These are phyloP conservation scores for Coelinius sp. DNA, from an alignment of 2,888 invertebrate species.

Conservation along the genomic window DNA sequence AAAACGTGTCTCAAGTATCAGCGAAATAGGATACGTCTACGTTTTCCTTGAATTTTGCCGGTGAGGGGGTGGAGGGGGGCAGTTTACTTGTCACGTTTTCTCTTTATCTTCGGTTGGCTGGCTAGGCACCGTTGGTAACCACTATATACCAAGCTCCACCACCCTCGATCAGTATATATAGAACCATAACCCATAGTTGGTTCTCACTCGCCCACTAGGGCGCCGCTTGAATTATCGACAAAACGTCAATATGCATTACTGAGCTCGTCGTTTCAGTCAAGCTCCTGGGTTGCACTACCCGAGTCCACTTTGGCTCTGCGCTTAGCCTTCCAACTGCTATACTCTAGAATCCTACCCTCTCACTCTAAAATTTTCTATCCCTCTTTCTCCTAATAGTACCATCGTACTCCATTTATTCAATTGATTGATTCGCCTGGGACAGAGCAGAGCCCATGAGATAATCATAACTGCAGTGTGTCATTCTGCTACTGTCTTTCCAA, in stretches of 20 bases:
- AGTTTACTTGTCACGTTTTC: slow-evolving; percentile 22
- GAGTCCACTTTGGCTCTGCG: slow-evolving; percentile 39
- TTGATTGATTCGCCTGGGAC: slow-evolving; percentile 22
- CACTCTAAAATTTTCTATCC: slow-evolving; percentile 19
- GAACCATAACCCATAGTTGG: slow-evolving; percentile 2
- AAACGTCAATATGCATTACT: slow-evolving; percentile 66
- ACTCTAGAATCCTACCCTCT: slow-evolving; percentile 6
- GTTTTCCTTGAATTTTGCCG: slow-evolving; percentile 22
- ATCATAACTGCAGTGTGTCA: neutral
- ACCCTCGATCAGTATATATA: slow-evolving; percentile 27
- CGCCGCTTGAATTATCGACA: slow-evolving; percentile 63
- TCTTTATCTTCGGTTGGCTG: slow-evolving; percentile 31
- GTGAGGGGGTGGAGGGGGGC: no score
- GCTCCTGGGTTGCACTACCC: slow-evolving; percentile 38
- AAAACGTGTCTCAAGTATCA: slow-evolving; percentile 42
- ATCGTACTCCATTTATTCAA: slow-evolving; percentile 33
- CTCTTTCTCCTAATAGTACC: slow-evolving; percentile 25
- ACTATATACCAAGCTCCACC: slow-evolving; percentile 19
- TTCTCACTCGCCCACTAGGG: slow-evolving; percentile 41
- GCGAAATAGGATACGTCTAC: slow-evolving; percentile 40
- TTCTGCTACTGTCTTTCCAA: neutral
- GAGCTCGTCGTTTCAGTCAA: slow-evolving; percentile 49
- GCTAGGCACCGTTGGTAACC: slow-evolving; percentile 29
- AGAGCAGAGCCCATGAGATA: neutral
- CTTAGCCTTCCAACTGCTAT: slow-evolving; percentile 11